Base-by-base conservation (phyloP, 2,113 vertebrate species). In the Dermatemys mawii region DNA sequence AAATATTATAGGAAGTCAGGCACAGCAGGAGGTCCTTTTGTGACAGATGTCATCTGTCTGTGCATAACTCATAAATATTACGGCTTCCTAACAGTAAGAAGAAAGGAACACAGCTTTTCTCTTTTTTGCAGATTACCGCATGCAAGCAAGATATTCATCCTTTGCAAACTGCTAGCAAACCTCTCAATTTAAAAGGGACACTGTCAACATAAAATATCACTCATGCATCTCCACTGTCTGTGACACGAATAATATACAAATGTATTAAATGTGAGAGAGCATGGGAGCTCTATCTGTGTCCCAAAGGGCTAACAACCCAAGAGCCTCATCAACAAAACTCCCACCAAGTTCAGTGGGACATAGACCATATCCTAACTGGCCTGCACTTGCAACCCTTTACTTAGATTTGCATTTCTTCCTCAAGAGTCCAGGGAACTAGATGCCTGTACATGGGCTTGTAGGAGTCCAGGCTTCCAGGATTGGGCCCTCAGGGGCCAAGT, bases 1-100 rank as follows among this genome's bases (percentile, higher is more conserved):
- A 91, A 94, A 97, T 95, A 93, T 93, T 49, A 63, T 38, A 96
- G 86, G 91, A 92, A 97, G 89, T 91, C 93, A 89, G 84, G 86
- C 88, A 73, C 93, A 76, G 84, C 17, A 9, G 94, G 95, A 93
- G 82, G 87, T 44, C 19, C 90, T 90, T 88, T 91, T 91, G 91
- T 96, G 97, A 97, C 95, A 70, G 63, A 70, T 70, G 63, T 38
- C 35, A 96, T 95, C 96, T 97, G 86, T 88, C 94, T 94, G 53
- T 89, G 92, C 96, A 82, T 96, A 90, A 93, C 84, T 97, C 63
- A 21, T 90, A 81, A 94, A 92, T 93, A 95, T 95, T 94, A 55
- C 4, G 90, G 84, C 90, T 94, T 93, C 89, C 84, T 92, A 89
- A 90, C 95, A 95, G 11, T 8, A 70, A 84, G 90, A 94, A 88